These are phyloP conservation scores for Eutrigla gurnardus DNA, from an alignment of 2,797 vertebrate species.

Conservation along the genomic window DNA sequence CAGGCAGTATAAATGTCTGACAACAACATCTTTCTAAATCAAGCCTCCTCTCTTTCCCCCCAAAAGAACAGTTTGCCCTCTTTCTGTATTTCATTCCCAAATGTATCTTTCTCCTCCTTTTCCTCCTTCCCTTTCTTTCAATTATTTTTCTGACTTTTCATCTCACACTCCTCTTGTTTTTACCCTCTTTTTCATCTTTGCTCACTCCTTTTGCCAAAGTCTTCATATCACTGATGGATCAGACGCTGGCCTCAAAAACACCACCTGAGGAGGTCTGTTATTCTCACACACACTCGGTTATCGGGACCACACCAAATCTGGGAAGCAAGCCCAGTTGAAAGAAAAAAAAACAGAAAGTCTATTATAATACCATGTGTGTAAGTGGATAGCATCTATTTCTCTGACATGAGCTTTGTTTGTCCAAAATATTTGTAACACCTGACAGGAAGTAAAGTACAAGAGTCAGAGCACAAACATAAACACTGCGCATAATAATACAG, in stretches of 20 bases:
- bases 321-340: slow-evolving; percentile 44
- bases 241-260: slow-evolving; percentile 13
- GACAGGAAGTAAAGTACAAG: neutral
- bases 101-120: neutral
- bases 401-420: slow-evolving; percentile 6
- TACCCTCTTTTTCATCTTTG: neutral
- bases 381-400: slow-evolving; percentile 9
- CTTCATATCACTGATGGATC: slow-evolving; percentile 32
- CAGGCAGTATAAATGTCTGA: neutral
- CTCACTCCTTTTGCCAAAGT: slow-evolving; percentile 4
- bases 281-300: slow-evolving; percentile 15
- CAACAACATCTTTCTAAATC: slow-evolving; percentile 13
- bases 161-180: neutral
- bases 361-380: slow-evolving; percentile 18
- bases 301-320: slow-evolving; percentile 44
- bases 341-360: slow-evolving; percentile 41
- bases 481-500: no score
- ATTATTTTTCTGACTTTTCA: neutral
- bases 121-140: neutral
- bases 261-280: slow-evolving; percentile 31
- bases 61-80: slow-evolving; percentile 24
- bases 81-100: slow-evolving; percentile 29
- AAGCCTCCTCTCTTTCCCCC: neutral
- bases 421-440: neutral
- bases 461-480: no score